Evolutionary conservation across 2,888 invertebrate species (phyloP).

Genomic region (Patella caerulea): DNA sequence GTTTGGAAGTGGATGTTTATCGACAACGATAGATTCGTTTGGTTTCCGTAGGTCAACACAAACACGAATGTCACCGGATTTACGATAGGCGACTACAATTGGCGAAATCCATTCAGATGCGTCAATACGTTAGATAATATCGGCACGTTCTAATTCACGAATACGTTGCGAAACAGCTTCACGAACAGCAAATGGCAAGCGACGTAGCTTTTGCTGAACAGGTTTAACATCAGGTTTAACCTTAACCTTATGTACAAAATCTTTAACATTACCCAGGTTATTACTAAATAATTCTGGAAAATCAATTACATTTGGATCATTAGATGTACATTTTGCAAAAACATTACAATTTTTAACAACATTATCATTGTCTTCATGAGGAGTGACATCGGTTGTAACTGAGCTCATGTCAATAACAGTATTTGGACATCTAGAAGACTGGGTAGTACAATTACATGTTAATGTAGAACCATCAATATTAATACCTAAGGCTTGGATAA

Average conservation of each 20-base stretch:
- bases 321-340: too few relatives aligned
- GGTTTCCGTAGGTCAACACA: neutral
- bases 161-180: neutral
- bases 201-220: neutral
- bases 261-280: neutral
- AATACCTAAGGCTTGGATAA: neutral
- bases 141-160: neutral
- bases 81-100: neutral
- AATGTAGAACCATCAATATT: neutral
- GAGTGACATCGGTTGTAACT: too few relatives aligned
- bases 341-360: too few relatives aligned
- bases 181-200: neutral
- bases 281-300: neutral
- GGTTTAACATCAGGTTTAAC: constrained; percentile 1
- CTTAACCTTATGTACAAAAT: neutral
- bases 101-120: constrained; percentile 8
- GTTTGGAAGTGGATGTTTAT: constrained; percentile 2
- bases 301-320: neutral
- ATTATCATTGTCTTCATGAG: too few relatives aligned
- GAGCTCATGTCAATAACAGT: too few relatives aligned
- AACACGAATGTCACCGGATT: neutral
- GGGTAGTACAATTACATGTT: neutral
- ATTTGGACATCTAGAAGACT: too few relatives aligned
- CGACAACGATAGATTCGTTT: constrained; percentile 7
- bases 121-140: constrained; percentile 12